Percentiles rank a stretch among this genome's conserved stretches.
These are phyloP conservation scores for Cossypha polioptera DNA, from an alignment of 2,797 vertebrate genomes.

Conservation along the genomic window DNA sequence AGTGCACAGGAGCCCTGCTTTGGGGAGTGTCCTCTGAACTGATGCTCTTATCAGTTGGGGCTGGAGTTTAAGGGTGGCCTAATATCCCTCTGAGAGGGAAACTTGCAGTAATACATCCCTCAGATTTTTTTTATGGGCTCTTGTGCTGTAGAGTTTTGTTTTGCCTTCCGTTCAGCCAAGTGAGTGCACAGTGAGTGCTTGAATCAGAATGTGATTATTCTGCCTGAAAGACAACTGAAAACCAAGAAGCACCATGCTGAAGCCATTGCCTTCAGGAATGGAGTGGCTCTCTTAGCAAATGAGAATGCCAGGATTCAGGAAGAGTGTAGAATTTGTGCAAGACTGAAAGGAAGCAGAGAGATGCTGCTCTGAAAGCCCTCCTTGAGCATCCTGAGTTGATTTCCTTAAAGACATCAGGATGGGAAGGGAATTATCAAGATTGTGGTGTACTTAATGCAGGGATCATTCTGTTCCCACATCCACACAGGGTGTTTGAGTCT, in stretches of 20 bases:
- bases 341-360: not conserved
- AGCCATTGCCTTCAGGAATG: not conserved
- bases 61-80: not conserved
- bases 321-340: not conserved
- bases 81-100: not conserved
- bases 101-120: not conserved
- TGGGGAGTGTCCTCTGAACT: not conserved
- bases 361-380: not conserved
- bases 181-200: not conserved
- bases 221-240: not conserved
- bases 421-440: not conserved
- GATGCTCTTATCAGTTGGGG: not conserved
- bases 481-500: not conserved
- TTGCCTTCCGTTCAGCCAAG: not conserved
- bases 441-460: rapidly evolving
- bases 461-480: not conserved
- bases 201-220: not conserved
- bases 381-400: not conserved
- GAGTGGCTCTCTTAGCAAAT: not conserved
- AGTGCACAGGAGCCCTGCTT: not conserved
- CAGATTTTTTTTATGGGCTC: not conserved
- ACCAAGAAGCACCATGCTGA: not conserved
- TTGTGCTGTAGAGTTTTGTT: not conserved
- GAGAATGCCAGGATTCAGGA: not conserved
- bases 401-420: not conserved